phyloP scores from a whole-genome alignment of 2,888 invertebrate species.

The Lordiphosa fenestrarum region DNA sequence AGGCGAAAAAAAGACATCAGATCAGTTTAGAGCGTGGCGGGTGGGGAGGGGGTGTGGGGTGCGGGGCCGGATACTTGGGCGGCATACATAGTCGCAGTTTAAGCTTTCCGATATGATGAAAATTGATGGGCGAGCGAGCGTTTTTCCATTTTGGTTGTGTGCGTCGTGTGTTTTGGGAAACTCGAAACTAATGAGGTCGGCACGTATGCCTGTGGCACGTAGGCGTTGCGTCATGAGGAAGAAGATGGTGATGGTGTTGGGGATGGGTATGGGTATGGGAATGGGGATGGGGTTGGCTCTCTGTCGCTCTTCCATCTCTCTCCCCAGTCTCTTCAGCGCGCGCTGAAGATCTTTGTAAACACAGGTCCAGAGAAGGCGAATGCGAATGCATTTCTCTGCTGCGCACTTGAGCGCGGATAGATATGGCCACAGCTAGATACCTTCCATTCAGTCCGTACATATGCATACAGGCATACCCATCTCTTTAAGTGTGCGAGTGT shows the following conservation, averaged over 20 bases:
- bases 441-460: slow-evolving; percentile 1
- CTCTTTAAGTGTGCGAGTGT: neutral
- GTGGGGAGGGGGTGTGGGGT: slow-evolving; percentile 9
- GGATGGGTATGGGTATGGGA: no score
- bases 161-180: slow-evolving; percentile 37
- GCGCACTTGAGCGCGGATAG: slow-evolving; percentile 56
- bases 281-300: slow-evolving; percentile 4
- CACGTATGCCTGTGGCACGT: slow-evolving; percentile 48
- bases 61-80: slow-evolving; percentile 1
- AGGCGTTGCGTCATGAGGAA: slow-evolving; percentile 45
- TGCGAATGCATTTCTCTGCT: slow-evolving; percentile 26
- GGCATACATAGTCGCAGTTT: slow-evolving; percentile 21
- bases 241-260: neutral
- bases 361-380: slow-evolving; percentile 5
- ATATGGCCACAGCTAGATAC: slow-evolving; percentile 8
- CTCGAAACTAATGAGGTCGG: slow-evolving; percentile 66
- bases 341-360: slow-evolving; percentile 14
- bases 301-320: slow-evolving; percentile 1
- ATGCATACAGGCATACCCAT: neutral
- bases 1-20: slow-evolving; percentile 30
- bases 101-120: slow-evolving; percentile 38
- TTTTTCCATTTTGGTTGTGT: slow-evolving; percentile 11
- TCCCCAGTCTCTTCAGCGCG: neutral
- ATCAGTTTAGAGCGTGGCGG: slow-evolving; percentile 18
- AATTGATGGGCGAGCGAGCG: slow-evolving; percentile 16